Conservation (phyloP, 2,113 vertebrate genomes). For the Chloebia gouldiae region DNA sequence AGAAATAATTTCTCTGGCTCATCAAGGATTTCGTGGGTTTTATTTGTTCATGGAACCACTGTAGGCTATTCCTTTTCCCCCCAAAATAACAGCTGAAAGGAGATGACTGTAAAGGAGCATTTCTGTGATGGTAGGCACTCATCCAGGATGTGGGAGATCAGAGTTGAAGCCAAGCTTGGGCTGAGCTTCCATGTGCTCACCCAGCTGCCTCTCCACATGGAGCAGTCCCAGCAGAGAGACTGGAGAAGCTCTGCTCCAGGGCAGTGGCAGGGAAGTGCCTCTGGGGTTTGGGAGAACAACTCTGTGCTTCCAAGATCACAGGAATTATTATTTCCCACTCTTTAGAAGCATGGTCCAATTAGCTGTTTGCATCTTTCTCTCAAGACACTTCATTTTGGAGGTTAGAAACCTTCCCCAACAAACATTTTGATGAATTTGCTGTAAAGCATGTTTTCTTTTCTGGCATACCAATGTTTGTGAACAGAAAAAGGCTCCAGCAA, state of each 20-base stretch:
- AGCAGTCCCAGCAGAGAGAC: background rate
- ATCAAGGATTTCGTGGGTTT: background rate
- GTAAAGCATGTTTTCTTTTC: background rate
- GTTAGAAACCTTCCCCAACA: background rate
- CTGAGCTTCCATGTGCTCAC: background rate
- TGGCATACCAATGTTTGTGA: background rate
- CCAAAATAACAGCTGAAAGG: background rate
- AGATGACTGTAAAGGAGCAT: background rate
- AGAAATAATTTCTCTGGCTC: background rate
- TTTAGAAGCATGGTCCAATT: background rate
- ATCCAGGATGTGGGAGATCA: constrained; percentile 2
- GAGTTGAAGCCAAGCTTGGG: constrained; percentile 1
- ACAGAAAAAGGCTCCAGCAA: background rate
- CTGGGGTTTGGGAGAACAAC: background rate
- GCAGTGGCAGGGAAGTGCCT: background rate
- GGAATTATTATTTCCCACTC: fast-evolving
- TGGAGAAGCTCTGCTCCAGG: background rate
- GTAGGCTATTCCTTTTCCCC: background rate
- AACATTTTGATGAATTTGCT: background rate
- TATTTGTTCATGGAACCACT: background rate
- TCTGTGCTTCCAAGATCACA: background rate
- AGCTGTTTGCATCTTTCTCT: background rate
- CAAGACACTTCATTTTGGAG: background rate
- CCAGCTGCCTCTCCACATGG: background rate
- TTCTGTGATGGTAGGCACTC: background rate